Evolutionary conservation across 2,113 vertebrate genomes (phyloP), one percentile per base, ranked within the genome.

Genomic region (Dromaius novaehollandiae): DNA sequence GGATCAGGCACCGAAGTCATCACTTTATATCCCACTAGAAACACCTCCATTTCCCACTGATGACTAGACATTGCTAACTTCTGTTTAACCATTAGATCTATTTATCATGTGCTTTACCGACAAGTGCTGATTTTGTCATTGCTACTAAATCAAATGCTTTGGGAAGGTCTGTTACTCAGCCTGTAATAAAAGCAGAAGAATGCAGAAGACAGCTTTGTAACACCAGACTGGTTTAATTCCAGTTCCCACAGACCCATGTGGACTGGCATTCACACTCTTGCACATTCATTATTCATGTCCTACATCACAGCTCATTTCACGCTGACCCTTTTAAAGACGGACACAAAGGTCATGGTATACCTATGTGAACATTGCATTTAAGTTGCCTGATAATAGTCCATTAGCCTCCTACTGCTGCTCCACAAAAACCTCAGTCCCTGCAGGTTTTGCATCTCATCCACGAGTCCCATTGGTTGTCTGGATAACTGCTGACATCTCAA

Each of bases 231-330:
- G 16, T 73, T 82, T 76, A 40, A 93, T 73, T 74, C 66, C 28
- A 9, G 6, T 61, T 70, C 18, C 42, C 21, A 24, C 56, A 77
- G 18, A 12, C 13, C 0, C 1, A 13, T 13, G 32, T 34, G 56
- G 56, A 60, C 30, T 60, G 58, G 34, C 21, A 11, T 30, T 63
- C 42, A 42, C 36, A 26, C 6, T 83, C 48, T 15, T 17, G 76
- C 0, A 0, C 14, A 6, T 46, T 16, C 64, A 18, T 15, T 17
- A 36, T 24, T 36, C 7, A 34, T 26, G 9, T 71, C 46, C 46
- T 51, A 51, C 21, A 26, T 36, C 34, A 71, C 21, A 71, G 14
- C 24, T 36, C 34, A 36, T n/a, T 18, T 38, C 63, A 64, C 8
- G 7, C 9, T 36, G 22, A 34, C 32, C 7, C 40, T 60, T 77